These are phyloP conservation scores for Alligator mississippiensis DNA, from an alignment of 2,113 vertebrate species.

Conservation along the genomic window DNA sequence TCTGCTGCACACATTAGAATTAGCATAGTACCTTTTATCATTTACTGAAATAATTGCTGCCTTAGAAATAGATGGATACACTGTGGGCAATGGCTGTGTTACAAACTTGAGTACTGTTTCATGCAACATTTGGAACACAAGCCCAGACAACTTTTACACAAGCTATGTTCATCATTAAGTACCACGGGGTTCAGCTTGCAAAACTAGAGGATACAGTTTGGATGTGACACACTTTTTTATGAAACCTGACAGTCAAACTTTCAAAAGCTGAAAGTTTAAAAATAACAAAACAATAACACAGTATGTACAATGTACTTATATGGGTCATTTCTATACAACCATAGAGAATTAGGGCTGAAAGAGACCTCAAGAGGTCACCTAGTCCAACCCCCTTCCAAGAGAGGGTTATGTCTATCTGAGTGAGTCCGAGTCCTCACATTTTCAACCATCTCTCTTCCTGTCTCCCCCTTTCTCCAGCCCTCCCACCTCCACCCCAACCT, in stretches of 20 bases:
- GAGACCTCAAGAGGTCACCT: too few species aligned
- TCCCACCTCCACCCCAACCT: too few species aligned
- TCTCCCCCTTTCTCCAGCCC: too few species aligned
- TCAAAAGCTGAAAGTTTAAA: background rate
- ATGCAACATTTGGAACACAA: background rate
- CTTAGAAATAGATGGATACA: background rate
- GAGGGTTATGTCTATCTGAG: background rate
- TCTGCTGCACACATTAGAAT: background rate
- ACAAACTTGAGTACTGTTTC: background rate
- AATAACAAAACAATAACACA: background rate
- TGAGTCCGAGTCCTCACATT: too few species aligned
- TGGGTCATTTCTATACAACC: background rate
- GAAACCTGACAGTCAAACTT: background rate
- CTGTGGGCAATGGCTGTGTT: background rate
- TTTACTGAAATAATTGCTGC: background rate
- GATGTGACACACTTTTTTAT: background rate
- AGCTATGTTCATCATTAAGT: background rate
- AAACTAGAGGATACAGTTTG: rapidly evolving
- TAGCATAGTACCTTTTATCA: background rate
- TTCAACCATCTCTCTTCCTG: too few species aligned
- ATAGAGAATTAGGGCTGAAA: too few species aligned
- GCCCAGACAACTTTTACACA: background rate
- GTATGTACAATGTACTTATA: background rate
- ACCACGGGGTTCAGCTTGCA: background rate
- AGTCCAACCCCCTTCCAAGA: too few species aligned